Percentiles rank a stretch among this genome's conserved stretches.
Evolutionary conservation across 2,888 invertebrate species (phyloP).

Genomic region (Napeogenes sylphis): DNA sequence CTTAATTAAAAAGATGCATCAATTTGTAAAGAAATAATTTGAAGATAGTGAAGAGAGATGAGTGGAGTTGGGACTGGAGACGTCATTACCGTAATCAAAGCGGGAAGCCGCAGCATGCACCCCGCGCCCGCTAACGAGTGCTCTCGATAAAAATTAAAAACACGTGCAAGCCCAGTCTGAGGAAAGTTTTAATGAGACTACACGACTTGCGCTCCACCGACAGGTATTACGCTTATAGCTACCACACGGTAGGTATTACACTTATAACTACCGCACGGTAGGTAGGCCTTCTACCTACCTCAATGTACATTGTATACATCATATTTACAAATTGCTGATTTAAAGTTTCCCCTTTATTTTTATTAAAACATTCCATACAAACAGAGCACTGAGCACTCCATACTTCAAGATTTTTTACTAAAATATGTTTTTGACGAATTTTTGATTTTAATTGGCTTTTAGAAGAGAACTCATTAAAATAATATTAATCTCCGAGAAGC

Average conservation of each 20-base stretch:
- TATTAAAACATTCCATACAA: not conserved
- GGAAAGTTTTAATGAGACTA: conserved; percentile 78
- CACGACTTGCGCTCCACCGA: conserved; percentile 54
- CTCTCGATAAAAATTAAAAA: conserved; percentile 79
- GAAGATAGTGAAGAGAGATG: conserved; percentile 64
- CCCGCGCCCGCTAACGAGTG: conserved; percentile 62
- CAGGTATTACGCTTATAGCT: conserved; percentile 37
- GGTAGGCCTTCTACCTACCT: conserved; percentile 10
- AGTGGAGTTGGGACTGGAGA: conserved; percentile 56
- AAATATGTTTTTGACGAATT: no score
- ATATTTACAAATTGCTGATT: conserved; percentile 6
- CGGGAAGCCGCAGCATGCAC: conserved; percentile 57
- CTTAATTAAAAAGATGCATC: conserved; percentile 59
- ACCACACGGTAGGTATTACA: no score
- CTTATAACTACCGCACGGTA: no score
- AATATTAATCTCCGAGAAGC: no score
- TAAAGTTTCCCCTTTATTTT: not conserved
- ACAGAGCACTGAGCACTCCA: no score
- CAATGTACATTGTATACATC: conserved; percentile 23
- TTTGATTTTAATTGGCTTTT: no score
- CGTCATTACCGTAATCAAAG: conserved; percentile 78
- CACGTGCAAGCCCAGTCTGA: conserved; percentile 75
- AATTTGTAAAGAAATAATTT: conserved; percentile 68
- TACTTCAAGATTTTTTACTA: no score
- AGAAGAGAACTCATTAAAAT: no score